Evolutionary conservation across 1,140 invertebrate species (phyloP).

Genomic region (Dendrolimus kikuchii): DNA sequence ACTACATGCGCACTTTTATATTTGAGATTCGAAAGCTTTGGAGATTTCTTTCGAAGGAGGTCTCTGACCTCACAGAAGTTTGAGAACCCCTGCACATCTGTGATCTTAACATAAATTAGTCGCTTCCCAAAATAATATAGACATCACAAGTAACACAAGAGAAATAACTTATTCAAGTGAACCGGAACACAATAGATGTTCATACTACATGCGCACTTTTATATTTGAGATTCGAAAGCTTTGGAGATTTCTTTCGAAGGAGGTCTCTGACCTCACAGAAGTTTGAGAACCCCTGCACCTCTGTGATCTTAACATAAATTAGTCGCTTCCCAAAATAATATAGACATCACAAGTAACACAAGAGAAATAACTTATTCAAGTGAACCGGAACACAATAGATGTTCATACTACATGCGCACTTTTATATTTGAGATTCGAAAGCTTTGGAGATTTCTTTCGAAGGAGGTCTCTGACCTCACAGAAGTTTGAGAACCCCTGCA

Average conservation of each 20-base stretch:
- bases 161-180: slow-evolving; percentile 50
- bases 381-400: slow-evolving; percentile 37
- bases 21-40: no score
- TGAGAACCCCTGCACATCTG: not conserved
- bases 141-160: slow-evolving; percentile 26
- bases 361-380: slow-evolving; percentile 45
- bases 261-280: no score
- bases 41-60: no score
- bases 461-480: not conserved
- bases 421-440: no score
- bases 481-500: not conserved
- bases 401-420: no score
- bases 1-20: no score
- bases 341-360: slow-evolving; percentile 32
- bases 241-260: no score
- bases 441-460: no score
- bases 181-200: slow-evolving; percentile 31
- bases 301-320: slow-evolving; percentile 6
- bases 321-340: slow-evolving; percentile 24
- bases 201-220: no score
- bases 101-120: slow-evolving; percentile 7
- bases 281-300: not conserved
- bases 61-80: no score
- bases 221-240: no score
- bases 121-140: slow-evolving; percentile 32